Conservation (phyloP, 2,888 invertebrate species). For the Caradrina clavipalpis region DNA sequence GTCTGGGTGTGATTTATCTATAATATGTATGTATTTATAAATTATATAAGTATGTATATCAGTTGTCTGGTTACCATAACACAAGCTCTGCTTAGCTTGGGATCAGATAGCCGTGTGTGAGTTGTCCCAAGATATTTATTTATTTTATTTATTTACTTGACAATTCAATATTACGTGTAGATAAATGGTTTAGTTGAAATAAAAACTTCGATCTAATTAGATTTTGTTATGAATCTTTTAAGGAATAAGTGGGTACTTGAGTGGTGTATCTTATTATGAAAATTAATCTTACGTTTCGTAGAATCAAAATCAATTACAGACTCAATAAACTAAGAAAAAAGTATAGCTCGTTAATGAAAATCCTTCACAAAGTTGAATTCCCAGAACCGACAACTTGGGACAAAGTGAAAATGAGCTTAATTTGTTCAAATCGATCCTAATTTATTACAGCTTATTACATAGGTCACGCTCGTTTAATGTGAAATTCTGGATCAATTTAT, state of each 20-base stretch:
- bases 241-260: background rate
- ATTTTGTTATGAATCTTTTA: background rate
- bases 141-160: too few relatives aligned
- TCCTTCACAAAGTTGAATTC: background rate
- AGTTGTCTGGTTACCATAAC: too few relatives aligned
- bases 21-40: too few relatives aligned
- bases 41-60: too few relatives aligned
- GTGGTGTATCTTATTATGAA: background rate
- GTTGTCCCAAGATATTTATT: too few relatives aligned
- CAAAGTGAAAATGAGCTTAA: background rate
- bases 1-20: too few relatives aligned
- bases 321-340: background rate
- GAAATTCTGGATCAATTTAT: background rate
- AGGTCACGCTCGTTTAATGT: background rate
- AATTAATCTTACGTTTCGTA: background rate
- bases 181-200: background rate
- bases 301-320: background rate
- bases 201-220: background rate
- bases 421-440: background rate
- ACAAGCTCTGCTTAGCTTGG: too few relatives aligned
- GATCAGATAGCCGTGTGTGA: too few relatives aligned
- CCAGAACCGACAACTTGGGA: background rate
- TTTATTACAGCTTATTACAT: background rate
- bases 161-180: background rate
- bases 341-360: background rate